Evolutionary conservation across 2,888 invertebrate genomes (phyloP).

Genomic region (Cyclophora albipunctata): DNA sequence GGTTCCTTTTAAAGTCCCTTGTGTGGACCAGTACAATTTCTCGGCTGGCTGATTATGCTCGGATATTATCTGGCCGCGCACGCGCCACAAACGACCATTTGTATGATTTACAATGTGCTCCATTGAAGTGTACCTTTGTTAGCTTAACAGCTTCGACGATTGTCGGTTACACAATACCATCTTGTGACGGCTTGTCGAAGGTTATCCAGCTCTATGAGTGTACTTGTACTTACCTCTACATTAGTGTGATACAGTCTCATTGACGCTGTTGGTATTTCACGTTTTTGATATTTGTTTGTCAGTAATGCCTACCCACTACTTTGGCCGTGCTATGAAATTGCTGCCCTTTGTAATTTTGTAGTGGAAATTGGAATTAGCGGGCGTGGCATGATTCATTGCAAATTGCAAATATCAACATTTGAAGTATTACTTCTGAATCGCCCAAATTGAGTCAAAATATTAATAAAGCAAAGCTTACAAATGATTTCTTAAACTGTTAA

Average conservation of each 20-base stretch:
- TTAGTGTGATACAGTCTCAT: slow-evolving; percentile 18
- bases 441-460: too few species aligned
- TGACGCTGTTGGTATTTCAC: slow-evolving; percentile 43
- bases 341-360: slow-evolving; percentile 20
- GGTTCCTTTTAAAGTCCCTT: slow-evolving; percentile 25
- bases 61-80: slow-evolving; percentile 47
- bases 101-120: slow-evolving; percentile 62
- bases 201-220: slow-evolving; percentile 40
- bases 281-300: slow-evolving; percentile 45
- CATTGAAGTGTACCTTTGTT: slow-evolving; percentile 59
- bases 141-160: slow-evolving; percentile 49
- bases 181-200: slow-evolving; percentile 51
- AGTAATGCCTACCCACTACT: slow-evolving; percentile 12
- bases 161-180: slow-evolving; percentile 55
- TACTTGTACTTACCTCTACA: slow-evolving; percentile 14
- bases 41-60: slow-evolving; percentile 28
- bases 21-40: slow-evolving; percentile 23
- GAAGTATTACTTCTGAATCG: too few species aligned
- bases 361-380: slow-evolving; percentile 10
- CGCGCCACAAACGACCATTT: slow-evolving; percentile 61
- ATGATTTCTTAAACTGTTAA: too few species aligned
- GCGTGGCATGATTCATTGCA: slow-evolving; percentile 13
- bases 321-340: slow-evolving; percentile 21
- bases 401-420: background rate
- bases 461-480: too few species aligned